A percentile compares a stretch with the other conserved stretches of the same genome.
Evolutionary conservation across 1,140 invertebrate species (phyloP).

Genomic region (Globodera rostochiensis): DNA sequence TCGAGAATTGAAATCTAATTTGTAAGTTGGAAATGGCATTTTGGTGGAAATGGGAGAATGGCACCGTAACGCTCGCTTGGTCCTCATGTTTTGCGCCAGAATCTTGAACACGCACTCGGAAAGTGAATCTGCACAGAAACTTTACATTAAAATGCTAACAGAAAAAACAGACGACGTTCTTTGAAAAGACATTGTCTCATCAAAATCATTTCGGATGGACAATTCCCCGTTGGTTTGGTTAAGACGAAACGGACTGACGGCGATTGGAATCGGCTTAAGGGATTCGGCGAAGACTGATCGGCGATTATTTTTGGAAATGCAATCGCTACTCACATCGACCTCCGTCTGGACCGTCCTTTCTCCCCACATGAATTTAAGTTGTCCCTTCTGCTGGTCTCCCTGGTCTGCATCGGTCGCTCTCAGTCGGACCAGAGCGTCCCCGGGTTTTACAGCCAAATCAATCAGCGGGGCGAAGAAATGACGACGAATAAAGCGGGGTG

Average conservation of each 20-base stretch:
- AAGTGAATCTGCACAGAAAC: conserved; percentile 12
- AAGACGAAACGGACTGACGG: conserved; percentile 10
- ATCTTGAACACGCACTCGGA: conserved; percentile 6
- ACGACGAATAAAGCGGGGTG: background rate
- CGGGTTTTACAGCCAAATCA: background rate
- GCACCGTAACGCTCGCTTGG: conserved; percentile 10
- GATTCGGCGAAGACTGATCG: background rate
- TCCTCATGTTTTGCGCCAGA: conserved; percentile 1
- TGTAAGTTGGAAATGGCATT: background rate
- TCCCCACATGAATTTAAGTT: conserved; percentile 9
- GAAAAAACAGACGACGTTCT: background rate
- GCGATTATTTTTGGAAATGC: background rate
- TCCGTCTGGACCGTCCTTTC: conserved; percentile 2
- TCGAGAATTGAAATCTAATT: background rate
- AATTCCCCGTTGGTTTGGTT: conserved; percentile 9
- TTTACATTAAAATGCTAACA: background rate
- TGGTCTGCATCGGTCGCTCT: conserved; percentile 3
- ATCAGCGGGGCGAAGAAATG: conserved; percentile 20
- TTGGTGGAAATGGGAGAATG: background rate
- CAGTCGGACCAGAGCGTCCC: conserved; percentile 18
- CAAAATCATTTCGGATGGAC: background rate
- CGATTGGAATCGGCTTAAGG: conserved; percentile 16
- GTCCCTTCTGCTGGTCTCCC: background rate
- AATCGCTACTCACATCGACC: conserved; percentile 8
- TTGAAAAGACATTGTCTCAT: background rate